Percentiles rank a stretch among this genome's conserved stretches.
Conservation (phyloP, 2,113 vertebrate species). For the Hippocampus abdominalis region DNA sequence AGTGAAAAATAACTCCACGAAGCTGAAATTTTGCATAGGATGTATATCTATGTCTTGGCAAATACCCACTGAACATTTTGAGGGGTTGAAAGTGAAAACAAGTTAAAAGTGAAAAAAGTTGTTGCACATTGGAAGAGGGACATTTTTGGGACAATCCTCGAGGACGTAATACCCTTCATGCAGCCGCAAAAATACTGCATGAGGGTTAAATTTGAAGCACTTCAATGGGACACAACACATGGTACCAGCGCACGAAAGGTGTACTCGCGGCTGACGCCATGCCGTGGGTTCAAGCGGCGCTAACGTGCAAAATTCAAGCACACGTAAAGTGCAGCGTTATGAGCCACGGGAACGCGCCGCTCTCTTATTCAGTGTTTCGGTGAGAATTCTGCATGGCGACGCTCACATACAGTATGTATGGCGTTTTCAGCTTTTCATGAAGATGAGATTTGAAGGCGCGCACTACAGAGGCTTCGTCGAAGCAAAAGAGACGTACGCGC, state of each 20-base stretch:
- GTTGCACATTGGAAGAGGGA: too few relatives aligned
- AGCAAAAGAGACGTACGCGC: neutral
- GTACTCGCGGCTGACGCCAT: neutral
- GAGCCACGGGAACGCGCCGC: constrained; percentile 20
- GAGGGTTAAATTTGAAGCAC: neutral
- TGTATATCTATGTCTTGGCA: too few relatives aligned
- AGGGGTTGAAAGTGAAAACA: too few relatives aligned
- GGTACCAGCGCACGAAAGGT: neutral
- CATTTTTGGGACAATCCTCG: too few relatives aligned
- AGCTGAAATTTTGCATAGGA: too few relatives aligned
- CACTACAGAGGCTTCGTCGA: neutral
- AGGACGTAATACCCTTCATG: too few relatives aligned
- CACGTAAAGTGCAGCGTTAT: neutral
- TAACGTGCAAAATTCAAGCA: constrained; percentile 12
- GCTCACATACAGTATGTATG: neutral
- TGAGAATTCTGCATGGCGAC: constrained; percentile 39
- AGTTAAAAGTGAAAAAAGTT: too few relatives aligned
- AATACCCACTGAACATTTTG: too few relatives aligned
- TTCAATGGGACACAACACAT: neutral
- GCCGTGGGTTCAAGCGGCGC: neutral
- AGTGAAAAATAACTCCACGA: too few relatives aligned
- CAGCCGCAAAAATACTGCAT: too few relatives aligned
- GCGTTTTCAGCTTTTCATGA: too few relatives aligned
- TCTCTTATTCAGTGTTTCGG: constrained; percentile 48
- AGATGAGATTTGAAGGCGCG: neutral